Conservation (phyloP, 2,113 vertebrate genomes). For the Amphiprion percula region DNA sequence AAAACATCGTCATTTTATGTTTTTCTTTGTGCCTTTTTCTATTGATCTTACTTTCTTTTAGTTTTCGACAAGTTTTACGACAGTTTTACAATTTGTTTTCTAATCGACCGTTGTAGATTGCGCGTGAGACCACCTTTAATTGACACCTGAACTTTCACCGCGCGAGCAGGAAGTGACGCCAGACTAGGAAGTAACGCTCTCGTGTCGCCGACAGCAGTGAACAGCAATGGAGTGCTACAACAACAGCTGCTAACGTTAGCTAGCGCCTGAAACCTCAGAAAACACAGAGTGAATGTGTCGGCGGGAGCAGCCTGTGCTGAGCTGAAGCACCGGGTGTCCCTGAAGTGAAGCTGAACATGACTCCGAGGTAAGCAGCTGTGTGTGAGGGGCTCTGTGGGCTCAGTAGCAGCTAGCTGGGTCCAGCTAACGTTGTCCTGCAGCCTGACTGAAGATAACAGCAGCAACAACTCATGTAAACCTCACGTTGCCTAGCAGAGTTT, state of each 20-base stretch:
- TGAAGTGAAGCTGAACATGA: constrained; percentile 43
- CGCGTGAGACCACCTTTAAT: background rate
- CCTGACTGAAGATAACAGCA: background rate
- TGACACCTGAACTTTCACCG: constrained; percentile 26
- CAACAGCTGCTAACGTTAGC: constrained; percentile 12
- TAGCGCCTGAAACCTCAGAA: background rate
- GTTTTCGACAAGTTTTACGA: background rate
- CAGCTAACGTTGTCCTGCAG: constrained; percentile 52
- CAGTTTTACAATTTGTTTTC: background rate
- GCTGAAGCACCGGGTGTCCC: constrained; percentile 32
- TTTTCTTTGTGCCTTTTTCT: background rate
- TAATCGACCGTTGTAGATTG: background rate
- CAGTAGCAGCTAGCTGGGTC: constrained; percentile 33
- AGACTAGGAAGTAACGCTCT: constrained; percentile 62
- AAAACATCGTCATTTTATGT: background rate
- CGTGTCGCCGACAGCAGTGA: constrained; percentile 25
- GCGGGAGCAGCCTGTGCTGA: constrained; percentile 2
- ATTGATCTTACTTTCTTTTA: background rate
- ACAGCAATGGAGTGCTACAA: constrained; percentile 30
- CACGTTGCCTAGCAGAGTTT: background rate
- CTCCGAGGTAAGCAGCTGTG: constrained; percentile 62
- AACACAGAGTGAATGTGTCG: background rate
- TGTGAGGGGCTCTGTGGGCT: constrained; percentile 14
- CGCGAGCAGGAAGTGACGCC: constrained; percentile 69
- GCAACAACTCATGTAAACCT: background rate